Conservation (phyloP, 35 echinoderm and acorn worm species). For the Anneissia japonica region DNA sequence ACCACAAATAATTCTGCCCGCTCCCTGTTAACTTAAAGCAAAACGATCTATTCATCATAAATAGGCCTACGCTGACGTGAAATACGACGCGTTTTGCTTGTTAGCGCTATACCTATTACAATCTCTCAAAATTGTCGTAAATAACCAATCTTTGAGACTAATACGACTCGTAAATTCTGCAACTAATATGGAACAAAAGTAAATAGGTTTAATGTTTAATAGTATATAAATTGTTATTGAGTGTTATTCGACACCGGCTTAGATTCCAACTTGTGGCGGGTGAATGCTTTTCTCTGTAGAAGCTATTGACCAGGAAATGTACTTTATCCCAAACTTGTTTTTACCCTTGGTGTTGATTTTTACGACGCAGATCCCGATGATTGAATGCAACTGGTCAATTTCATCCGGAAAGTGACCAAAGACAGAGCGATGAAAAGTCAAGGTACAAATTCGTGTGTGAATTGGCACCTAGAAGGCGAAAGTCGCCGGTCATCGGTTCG, state of each 20-base stretch:
- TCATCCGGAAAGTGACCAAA: constrained; percentile 1
- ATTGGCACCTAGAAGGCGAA: neutral
- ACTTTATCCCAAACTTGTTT: neutral
- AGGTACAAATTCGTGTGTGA: neutral
- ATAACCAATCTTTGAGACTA: neutral
- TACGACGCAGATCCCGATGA: neutral
- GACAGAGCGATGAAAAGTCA: neutral
- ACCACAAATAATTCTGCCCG: neutral
- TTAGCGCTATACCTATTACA: neutral
- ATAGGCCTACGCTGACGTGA: neutral
- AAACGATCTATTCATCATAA: neutral
- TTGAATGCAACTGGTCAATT: neutral
- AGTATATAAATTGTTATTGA: neutral
- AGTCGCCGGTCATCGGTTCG: neutral
- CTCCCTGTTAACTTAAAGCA: neutral
- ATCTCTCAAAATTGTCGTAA: neutral
- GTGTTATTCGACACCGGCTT: neutral
- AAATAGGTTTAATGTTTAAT: neutral
- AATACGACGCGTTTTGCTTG: neutral
- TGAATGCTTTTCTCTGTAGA: neutral
- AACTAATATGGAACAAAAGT: constrained; percentile 2
- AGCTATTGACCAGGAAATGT: neutral
- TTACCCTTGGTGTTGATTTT: neutral
- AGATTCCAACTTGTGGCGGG: neutral
- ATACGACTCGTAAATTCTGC: neutral